These are phyloP conservation scores for Lordiphosa collinella DNA, from an alignment of 1,140 invertebrate genomes.

Conservation along the genomic window DNA sequence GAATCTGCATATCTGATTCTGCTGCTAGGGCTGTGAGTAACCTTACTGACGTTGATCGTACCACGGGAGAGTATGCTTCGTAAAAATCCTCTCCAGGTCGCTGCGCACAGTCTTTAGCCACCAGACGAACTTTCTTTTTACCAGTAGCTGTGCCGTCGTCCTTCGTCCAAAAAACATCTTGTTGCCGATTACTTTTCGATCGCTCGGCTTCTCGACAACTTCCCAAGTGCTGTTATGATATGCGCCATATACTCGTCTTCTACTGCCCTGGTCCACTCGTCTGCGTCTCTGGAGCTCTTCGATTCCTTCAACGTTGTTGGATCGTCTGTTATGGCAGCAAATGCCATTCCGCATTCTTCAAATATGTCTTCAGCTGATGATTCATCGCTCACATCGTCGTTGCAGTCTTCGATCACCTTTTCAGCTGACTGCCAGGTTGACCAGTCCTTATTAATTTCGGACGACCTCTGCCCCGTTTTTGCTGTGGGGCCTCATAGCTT, in stretches of 20 bases:
- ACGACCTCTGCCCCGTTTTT: too few species aligned
- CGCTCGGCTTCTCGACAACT: neutral
- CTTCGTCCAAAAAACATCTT: neutral
- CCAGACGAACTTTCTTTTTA: slow-evolving; percentile 14
- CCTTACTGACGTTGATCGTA: slow-evolving; percentile 12
- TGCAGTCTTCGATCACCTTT: too few species aligned
- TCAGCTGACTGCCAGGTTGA: too few species aligned
- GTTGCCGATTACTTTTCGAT: neutral
- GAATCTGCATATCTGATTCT: slow-evolving; percentile 2
- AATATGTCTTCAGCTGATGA: too few species aligned
- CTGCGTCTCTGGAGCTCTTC: too few species aligned
- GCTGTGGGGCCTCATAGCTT: too few species aligned
- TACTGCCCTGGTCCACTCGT: neutral
- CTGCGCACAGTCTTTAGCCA: slow-evolving; percentile 12
- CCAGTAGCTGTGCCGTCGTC: neutral
- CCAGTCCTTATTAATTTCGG: too few species aligned
- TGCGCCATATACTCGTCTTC: neutral
- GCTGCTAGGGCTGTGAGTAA: slow-evolving; percentile 9
- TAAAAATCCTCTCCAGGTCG: slow-evolving; percentile 14
- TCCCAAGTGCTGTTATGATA: too few species aligned
- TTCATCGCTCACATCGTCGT: too few species aligned
- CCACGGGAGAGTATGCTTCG: slow-evolving; percentile 8
- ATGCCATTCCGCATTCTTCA: too few species aligned
- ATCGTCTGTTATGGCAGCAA: too few species aligned
- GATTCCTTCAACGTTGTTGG: too few species aligned